Evolutionary conservation across 2,797 vertebrate genomes (phyloP).

Genomic region (Enteromius anoplus): DNA sequence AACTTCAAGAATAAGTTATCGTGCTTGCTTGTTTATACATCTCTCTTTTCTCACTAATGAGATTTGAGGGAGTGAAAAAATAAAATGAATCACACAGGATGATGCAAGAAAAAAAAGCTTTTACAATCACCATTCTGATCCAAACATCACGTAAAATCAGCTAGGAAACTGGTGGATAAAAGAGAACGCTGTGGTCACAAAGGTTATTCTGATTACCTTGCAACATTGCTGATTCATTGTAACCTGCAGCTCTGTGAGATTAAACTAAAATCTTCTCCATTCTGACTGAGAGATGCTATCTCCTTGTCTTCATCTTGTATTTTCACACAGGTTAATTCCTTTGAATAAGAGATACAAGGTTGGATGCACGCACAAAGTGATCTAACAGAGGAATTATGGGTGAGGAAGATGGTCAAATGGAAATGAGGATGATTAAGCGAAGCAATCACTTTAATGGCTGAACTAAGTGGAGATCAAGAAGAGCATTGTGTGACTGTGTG

Average conservation of each 20-base stretch:
- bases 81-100: not conserved
- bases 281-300: conserved; percentile 5
- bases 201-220: not conserved
- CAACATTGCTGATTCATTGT: not conserved
- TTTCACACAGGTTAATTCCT: conserved; percentile 10
- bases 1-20: not conserved
- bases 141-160: conserved; percentile 4
- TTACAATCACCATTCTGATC: not conserved
- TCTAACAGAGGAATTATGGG: not conserved
- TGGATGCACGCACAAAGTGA: conserved; percentile 1
- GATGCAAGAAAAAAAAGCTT: not conserved
- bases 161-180: not conserved
- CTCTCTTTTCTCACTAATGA: not conserved
- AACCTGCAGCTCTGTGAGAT: conserved; percentile 6
- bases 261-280: conserved; percentile 1
- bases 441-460: conserved; percentile 10
- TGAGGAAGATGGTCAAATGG: conserved; percentile 13
- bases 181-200: not conserved
- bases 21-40: not conserved
- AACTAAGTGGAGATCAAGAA: not conserved
- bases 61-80: not conserved
- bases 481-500: not conserved
- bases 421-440: not conserved
- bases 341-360: conserved; percentile 29
- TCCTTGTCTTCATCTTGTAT: conserved; percentile 22